phyloP scores from a whole-genome alignment of 1,140 invertebrate species.

The Antheraea mylitta region DNA sequence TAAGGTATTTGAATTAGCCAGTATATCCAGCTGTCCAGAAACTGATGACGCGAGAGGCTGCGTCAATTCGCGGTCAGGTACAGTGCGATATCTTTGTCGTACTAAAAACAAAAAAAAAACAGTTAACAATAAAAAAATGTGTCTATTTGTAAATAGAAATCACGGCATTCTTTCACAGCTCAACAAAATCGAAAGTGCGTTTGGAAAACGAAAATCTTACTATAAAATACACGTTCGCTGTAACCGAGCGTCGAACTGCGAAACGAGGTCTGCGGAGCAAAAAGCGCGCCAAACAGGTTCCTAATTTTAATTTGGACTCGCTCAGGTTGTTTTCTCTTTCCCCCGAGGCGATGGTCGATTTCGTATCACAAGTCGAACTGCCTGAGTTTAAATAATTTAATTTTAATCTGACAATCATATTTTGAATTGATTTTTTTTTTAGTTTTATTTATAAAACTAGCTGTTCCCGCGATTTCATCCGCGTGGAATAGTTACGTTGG shows the following conservation, averaged over 20 bases:
- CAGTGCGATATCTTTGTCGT: too few relatives aligned
- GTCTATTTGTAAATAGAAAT: conserved; percentile 8
- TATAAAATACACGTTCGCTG: conserved; percentile 12
- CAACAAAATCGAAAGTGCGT: conserved; percentile 26
- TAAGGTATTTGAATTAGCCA: too few relatives aligned
- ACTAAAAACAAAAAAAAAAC: neutral
- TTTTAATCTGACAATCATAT: too few relatives aligned
- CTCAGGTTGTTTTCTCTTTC: conserved; percentile 26
- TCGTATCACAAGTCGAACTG: neutral
- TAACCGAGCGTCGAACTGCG: neutral
- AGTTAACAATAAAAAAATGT: neutral
- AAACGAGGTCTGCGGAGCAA: conserved; percentile 22
- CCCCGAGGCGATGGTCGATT: conserved; percentile 7
- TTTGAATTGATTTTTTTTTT: too few relatives aligned
- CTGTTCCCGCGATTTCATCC: too few relatives aligned
- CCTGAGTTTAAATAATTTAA: too few relatives aligned
- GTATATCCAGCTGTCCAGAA: too few relatives aligned
- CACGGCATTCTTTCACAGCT: conserved; percentile 19
- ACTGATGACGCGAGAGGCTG: too few relatives aligned
- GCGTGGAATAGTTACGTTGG: too few relatives aligned
- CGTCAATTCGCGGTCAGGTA: too few relatives aligned
- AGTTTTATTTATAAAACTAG: too few relatives aligned
- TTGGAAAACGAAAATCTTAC: conserved; percentile 6
- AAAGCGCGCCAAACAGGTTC: conserved; percentile 29
- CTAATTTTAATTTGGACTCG: conserved; percentile 24